A percentile compares a stretch with the other conserved stretches of the same genome.
Conservation (phyloP, 2,113 vertebrate species). For the Heliornis fulica region DNA sequence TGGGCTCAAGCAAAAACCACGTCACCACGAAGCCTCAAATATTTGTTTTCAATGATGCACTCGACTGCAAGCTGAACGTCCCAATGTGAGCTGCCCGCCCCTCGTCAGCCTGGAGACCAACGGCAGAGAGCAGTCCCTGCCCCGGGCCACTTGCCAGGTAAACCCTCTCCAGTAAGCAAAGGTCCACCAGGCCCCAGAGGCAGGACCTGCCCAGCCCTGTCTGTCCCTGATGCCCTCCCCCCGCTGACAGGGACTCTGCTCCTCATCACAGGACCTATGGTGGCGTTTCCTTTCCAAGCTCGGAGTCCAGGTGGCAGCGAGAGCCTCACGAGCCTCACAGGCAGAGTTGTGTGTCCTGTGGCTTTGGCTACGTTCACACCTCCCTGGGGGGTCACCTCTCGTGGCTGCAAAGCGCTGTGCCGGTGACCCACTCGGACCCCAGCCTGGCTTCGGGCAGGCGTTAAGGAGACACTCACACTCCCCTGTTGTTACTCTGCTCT, state of each 20-base stretch:
- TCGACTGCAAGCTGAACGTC: background rate
- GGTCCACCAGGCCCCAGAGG: background rate
- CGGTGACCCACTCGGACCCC: background rate
- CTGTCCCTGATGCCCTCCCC: background rate
- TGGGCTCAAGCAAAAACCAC: background rate
- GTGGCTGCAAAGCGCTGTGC: background rate
- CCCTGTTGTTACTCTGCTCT: background rate
- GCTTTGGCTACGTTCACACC: background rate
- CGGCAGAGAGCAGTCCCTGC: background rate
- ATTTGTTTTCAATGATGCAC: background rate
- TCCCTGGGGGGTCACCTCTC: background rate
- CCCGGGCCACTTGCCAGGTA: background rate
- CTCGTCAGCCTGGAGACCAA: rapidly evolving
- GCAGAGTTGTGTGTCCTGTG: too few relatives aligned
- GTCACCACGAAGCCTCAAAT: background rate
- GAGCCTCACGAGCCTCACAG: background rate
- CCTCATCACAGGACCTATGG: background rate
- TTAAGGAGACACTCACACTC: background rate
- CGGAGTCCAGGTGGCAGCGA: background rate
- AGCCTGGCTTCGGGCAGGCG: background rate
- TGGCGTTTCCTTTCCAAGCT: background rate
- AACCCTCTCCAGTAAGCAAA: background rate
- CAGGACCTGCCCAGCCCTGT: too few relatives aligned
- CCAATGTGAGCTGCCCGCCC: rapidly evolving
- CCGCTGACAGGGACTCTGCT: background rate